phyloP scores from a whole-genome alignment of 2,797 vertebrate genomes.

The Cuculus canorus region DNA sequence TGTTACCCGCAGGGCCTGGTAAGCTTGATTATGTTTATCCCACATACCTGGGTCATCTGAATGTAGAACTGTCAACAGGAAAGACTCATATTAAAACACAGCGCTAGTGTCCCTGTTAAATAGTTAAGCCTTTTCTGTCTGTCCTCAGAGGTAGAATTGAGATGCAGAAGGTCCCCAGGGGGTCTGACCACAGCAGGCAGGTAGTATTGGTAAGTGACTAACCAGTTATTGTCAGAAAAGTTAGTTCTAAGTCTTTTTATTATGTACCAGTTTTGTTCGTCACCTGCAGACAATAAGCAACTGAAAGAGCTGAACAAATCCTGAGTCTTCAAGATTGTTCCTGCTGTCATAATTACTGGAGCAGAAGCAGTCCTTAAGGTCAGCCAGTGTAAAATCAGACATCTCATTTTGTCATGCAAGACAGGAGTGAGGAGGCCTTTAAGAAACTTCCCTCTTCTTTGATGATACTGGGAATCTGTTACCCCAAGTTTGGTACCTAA shows the following conservation, averaged over 20 bases:
- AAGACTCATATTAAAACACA: conserved; percentile 15
- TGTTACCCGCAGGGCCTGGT: conserved; percentile 74
- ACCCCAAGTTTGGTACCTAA: not conserved
- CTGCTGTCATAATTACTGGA: not conserved
- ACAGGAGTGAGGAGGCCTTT: not conserved
- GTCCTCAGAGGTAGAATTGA: not conserved
- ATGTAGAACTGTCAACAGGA: conserved; percentile 22
- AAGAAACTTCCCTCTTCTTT: not conserved
- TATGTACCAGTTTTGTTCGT: not conserved
- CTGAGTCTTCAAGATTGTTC: not conserved
- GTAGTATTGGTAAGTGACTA: not conserved
- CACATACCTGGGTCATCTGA: conserved; percentile 37
- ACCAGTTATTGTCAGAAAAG: not conserved
- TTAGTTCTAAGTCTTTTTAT: not conserved
- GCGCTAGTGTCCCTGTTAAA: not conserved
- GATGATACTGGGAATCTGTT: not conserved
- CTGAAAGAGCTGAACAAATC: not conserved
- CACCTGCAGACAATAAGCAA: not conserved
- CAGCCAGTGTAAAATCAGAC: not conserved
- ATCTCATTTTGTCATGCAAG: not conserved
- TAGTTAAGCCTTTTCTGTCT: not conserved
- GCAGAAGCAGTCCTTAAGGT: not conserved
- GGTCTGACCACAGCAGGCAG: not conserved
- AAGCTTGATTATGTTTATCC: conserved; percentile 59
- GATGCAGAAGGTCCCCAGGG: not conserved